These are phyloP conservation scores for Drosophila insularis DNA, from an alignment of 1,140 invertebrate species.

Conservation along the genomic window DNA sequence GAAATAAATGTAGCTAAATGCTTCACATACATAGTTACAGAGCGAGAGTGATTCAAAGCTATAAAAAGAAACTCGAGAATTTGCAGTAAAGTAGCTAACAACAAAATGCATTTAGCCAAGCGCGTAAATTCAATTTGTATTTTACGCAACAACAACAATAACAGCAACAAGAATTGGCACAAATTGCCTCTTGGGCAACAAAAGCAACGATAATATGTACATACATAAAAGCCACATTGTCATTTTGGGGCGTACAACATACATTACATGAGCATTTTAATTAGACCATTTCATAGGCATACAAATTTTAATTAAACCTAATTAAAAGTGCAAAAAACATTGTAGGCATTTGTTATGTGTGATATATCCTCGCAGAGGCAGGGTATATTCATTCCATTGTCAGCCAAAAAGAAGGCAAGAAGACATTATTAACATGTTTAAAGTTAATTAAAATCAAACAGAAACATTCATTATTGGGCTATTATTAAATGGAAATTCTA, in stretches of 20 bases:
- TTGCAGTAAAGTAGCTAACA: conserved; percentile 47
- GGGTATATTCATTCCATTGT: not conserved
- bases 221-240: conserved; percentile 47
- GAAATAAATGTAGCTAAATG: too few species aligned
- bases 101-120: conserved; percentile 72
- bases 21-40: not conserved
- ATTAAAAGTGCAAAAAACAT: conserved; percentile 44
- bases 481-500: not conserved
- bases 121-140: conserved; percentile 73
- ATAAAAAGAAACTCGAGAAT: conserved; percentile 8
- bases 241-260: conserved; percentile 43
- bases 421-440: not conserved
- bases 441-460: not conserved
- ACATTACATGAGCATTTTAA: conserved; percentile 64
- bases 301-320: conserved; percentile 54
- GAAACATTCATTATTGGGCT: not conserved
- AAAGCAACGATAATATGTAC: conserved; percentile 4
- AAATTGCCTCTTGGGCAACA: conserved; percentile 64
- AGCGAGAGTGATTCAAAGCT: not conserved
- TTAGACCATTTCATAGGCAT: conserved; percentile 67
- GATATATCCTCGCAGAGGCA: conserved; percentile 8
- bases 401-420: not conserved
- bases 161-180: conserved; percentile 54
- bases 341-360: conserved; percentile 17
- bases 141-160: conserved; percentile 46